These are phyloP conservation scores for Andrena flavipes DNA, from an alignment of 2,888 invertebrate species.

Conservation along the genomic window DNA sequence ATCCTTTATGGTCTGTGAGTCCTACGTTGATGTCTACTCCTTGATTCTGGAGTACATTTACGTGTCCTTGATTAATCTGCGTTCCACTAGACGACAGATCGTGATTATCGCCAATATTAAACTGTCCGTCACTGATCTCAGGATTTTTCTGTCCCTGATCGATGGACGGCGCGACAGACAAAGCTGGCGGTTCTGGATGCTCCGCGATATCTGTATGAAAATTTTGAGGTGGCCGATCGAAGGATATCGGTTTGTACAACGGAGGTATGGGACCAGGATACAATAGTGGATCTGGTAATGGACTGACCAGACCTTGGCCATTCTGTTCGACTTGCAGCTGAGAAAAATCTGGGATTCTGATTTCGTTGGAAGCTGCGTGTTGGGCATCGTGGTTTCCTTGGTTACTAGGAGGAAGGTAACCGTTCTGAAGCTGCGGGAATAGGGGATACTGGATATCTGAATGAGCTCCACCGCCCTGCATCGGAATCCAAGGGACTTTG, in stretches of 20 bases:
- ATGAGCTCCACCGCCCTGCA: slow-evolving; percentile 22
- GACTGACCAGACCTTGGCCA: slow-evolving; percentile 77
- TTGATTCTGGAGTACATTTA: slow-evolving; percentile 6
- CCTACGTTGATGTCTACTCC: background rate
- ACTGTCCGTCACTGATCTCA: background rate
- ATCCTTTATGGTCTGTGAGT: background rate
- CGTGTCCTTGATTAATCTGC: slow-evolving; percentile 39
- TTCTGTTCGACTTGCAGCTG: slow-evolving; percentile 55
- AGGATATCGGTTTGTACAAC: slow-evolving; percentile 83
- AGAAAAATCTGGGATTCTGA: slow-evolving; percentile 70
- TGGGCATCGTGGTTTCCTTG: slow-evolving; percentile 40
- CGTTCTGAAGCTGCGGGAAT: slow-evolving; percentile 1
- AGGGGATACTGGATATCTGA: background rate
- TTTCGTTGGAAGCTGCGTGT: slow-evolving; percentile 68
- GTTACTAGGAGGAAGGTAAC: slow-evolving; percentile 37
- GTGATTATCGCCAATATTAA: slow-evolving; percentile 4
- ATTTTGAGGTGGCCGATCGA: slow-evolving; percentile 11
- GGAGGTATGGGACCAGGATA: slow-evolving; percentile 88
- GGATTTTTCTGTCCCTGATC: background rate
- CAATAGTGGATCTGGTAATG: slow-evolving; percentile 89
- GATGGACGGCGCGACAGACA: background rate
- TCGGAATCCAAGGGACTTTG: slow-evolving; percentile 93
- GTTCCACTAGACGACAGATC: slow-evolving; percentile 49
- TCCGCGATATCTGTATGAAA: background rate
- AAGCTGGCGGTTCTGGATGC: slow-evolving; percentile 4